Evolutionary conservation across 1,140 invertebrate species (phyloP).

Genomic region (Drosophila asahinai): DNA sequence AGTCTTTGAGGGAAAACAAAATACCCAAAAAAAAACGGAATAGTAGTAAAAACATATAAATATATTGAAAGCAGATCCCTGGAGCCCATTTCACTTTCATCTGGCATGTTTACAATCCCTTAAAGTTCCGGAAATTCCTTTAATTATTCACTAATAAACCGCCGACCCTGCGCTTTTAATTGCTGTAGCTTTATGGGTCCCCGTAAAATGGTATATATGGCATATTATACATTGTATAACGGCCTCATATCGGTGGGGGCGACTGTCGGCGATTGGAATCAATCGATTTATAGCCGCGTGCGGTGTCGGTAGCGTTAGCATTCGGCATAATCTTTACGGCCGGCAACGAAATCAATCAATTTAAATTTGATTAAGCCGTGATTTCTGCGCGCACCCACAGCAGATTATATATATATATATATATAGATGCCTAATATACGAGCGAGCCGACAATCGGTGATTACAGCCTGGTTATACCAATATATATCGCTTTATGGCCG

Average conservation of each 20-base stretch:
- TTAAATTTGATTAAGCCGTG: slow-evolving; percentile 81
- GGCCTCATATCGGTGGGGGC: neutral
- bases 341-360: slow-evolving; percentile 70
- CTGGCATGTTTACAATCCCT: neutral
- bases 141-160: neutral
- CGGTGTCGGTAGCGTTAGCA: neutral
- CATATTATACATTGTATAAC: slow-evolving; percentile 25
- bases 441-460: slow-evolving; percentile 19
- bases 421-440: slow-evolving; percentile 30
- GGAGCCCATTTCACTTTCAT: slow-evolving; percentile 14
- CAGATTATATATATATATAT: neutral
- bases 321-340: slow-evolving; percentile 63
- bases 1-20: neutral
- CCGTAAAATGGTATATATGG: slow-evolving; percentile 6
- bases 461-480: slow-evolving; percentile 54
- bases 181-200: neutral
- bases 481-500: slow-evolving; percentile 52
- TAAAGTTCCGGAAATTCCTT: slow-evolving; percentile 17
- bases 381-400: slow-evolving; percentile 36
- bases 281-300: slow-evolving; percentile 43
- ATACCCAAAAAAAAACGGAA: neutral
- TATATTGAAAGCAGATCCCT: no score
- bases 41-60: no score
- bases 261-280: slow-evolving; percentile 43
- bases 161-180: slow-evolving; percentile 3